Percentiles rank a stretch among this genome's conserved stretches.
Evolutionary conservation across 23 tunicate species (phyloP).

Genomic region (Halocynthia roretzi): DNA sequence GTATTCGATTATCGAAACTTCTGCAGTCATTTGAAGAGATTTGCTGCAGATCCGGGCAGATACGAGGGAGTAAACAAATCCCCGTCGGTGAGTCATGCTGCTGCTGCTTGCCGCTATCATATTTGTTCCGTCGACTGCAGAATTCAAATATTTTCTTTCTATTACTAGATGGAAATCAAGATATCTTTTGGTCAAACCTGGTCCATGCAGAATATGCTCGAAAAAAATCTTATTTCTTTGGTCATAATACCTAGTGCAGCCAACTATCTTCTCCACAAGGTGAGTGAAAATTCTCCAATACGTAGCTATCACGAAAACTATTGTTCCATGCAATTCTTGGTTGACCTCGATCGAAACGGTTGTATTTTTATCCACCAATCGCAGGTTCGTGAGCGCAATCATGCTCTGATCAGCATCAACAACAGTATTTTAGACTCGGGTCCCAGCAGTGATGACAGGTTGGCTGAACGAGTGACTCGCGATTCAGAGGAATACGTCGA

Average conservation of each 20-base stretch:
- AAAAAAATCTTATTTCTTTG: constrained; percentile 62
- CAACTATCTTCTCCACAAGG: constrained; percentile 45
- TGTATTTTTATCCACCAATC: background rate
- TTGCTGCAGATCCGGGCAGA: constrained; percentile 17
- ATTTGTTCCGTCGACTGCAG: background rate
- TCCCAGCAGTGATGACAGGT: constrained; percentile 67
- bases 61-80: constrained; percentile 32
- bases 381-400: constrained; percentile 52
- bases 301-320: background rate
- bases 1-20: constrained; percentile 76
- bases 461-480: constrained; percentile 57
- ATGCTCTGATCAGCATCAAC: constrained; percentile 24
- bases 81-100: background rate
- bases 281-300: constrained; percentile 1
- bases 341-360: background rate
- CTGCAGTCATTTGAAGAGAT: constrained; percentile 18
- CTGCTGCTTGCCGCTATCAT: background rate
- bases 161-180: constrained; percentile 42
- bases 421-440: constrained; percentile 62
- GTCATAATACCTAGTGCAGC: constrained; percentile 79
- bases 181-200: constrained; percentile 81
- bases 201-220: constrained; percentile 69
- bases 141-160: constrained; percentile 11
- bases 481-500: constrained; percentile 48
- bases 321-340: background rate